Evolutionary conservation across 2,797 vertebrate species (phyloP).

Genomic region (Oreochromis mossambicus): DNA sequence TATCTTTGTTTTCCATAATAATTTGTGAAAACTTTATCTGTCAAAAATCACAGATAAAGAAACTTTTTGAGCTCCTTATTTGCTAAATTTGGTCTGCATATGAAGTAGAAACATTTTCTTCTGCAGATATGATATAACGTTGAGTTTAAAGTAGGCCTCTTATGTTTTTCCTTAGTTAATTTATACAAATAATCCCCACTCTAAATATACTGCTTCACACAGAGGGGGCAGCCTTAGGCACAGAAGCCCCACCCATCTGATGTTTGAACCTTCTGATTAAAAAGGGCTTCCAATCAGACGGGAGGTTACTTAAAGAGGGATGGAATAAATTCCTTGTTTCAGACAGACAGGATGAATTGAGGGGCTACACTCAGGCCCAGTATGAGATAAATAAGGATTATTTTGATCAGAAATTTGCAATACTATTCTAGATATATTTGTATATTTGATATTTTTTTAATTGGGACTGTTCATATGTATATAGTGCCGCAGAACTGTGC

Average conservation of each 20-base stretch:
- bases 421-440: fast-evolving
- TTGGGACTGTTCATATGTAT: not conserved
- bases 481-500: not conserved
- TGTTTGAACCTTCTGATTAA: not conserved
- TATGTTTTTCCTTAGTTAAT: not conserved
- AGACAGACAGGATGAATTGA: not conserved
- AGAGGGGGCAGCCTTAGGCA: not conserved
- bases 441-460: not conserved
- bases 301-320: not conserved
- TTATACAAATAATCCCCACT: fast-evolving
- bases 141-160: not conserved
- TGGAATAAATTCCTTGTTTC: not conserved
- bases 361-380: not conserved
- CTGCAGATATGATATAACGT: not conserved
- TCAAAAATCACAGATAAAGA: not conserved
- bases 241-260: not conserved
- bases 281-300: not conserved
- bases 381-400: not conserved
- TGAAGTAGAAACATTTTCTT: not conserved
- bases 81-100: not conserved
- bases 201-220: not conserved
- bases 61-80: fast-evolving
- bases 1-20: not conserved
- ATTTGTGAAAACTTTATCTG: not conserved
- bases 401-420: fast-evolving